Evolutionary conservation across 2,888 invertebrate genomes (phyloP).

Genomic region (Mythimna vitellina): DNA sequence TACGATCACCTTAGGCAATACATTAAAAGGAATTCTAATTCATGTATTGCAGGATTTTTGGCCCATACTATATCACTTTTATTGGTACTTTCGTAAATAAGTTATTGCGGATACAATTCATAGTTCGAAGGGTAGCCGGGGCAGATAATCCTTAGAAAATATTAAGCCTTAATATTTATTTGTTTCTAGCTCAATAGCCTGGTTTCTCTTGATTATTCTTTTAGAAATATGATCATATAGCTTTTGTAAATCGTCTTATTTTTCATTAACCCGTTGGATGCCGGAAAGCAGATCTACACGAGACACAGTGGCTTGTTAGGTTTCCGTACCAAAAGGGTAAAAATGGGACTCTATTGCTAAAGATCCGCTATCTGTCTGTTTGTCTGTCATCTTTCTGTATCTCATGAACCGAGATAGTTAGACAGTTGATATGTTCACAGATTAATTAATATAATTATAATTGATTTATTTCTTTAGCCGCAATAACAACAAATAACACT

Average conservation of each 20-base stretch:
- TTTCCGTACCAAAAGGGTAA: too few species aligned
- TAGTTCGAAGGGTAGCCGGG: constrained; percentile 36
- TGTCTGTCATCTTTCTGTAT: too few species aligned
- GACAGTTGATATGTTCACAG: too few species aligned
- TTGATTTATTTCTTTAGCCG: too few species aligned
- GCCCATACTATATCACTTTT: constrained; percentile 60
- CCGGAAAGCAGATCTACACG: too few species aligned
- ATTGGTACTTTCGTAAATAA: constrained; percentile 64
- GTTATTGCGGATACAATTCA: constrained; percentile 62
- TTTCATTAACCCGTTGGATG: background rate
- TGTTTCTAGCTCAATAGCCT: constrained; percentile 25
- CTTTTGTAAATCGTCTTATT: background rate
- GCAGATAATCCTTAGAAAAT: constrained; percentile 52
- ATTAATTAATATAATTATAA: too few species aligned
- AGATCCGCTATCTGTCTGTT: too few species aligned
- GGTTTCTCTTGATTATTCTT: constrained; percentile 25
- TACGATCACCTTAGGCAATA: constrained; percentile 21
- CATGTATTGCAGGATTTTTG: constrained; percentile 37
- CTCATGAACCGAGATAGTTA: too few species aligned
- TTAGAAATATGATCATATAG: background rate
- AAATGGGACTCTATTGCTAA: too few species aligned
- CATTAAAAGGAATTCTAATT: constrained; percentile 40
- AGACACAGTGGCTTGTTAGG: too few species aligned
- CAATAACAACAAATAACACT: too few species aligned
- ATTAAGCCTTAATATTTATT: constrained; percentile 50